Evolutionary conservation across 1,140 invertebrate species (phyloP), one percentile per base, ranked within the genome.

Genomic region (Wasmannia auropunctata): DNA sequence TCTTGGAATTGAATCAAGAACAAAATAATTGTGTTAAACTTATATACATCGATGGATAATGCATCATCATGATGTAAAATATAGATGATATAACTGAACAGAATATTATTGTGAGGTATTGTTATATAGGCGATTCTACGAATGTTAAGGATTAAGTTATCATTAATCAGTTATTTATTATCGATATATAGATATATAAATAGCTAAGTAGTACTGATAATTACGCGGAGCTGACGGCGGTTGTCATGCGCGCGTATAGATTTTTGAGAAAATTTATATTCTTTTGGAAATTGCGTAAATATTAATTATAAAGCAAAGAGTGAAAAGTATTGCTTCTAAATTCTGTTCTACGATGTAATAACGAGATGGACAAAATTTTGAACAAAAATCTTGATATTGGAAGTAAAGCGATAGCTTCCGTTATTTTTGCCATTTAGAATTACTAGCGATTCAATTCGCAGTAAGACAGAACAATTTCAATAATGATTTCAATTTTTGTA

Each of bases 81-180:
- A 16, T 7, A 49, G 22, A 2, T 46, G 1, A 8, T 31, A 49
- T 49, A 70, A 49, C 10, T 31, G 14, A n/a, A n/a, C 16, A 11
- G 16, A 70, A 49, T 51, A 43, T 51, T 70, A 2, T 28, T 49
- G 19, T 51, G 19, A 49, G 37, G n/a, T 28, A 28, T 46, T 37
- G 34, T 22, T 8, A 63, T 46, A 22, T 22, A 63, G 10, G 16
- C 16, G 5, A 22, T 63, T 63, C 19, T 63, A 11, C 34, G 34
- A 37, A 63, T 34, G 19, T 34, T 14, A n/a, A 37, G 19, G 19
- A 63, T 34, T 37, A n/a, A 63, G 34, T 62, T 62, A 34, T 34
- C 58, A 28, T 62, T 62, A 25, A 62, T 62, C 58, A 62, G 16
- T 8, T 34, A 62, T 62, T 62, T 62, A 34, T 62, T 62, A n/a